These are phyloP conservation scores for Cylindroiulus punctatus DNA, from an alignment of 2,888 invertebrate genomes.

Conservation along the genomic window DNA sequence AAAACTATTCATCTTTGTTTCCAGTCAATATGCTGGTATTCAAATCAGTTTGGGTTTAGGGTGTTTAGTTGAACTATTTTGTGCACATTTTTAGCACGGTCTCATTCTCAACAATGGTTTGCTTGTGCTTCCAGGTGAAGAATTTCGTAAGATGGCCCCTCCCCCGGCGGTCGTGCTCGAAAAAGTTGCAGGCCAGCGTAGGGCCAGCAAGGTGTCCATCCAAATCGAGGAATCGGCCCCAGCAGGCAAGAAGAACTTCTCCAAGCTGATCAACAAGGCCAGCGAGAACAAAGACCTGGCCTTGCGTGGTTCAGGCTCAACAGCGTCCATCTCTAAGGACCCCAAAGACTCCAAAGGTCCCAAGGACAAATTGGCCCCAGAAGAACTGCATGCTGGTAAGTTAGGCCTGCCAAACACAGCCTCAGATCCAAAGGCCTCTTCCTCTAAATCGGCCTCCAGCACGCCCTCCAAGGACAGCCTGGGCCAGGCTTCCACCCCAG, in stretches of 20 bases:
- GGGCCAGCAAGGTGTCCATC: background rate
- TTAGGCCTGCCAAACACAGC: background rate
- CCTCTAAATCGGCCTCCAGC: background rate
- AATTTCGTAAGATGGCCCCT: conserved; percentile 51
- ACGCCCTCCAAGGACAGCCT: background rate
- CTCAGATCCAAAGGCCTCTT: background rate
- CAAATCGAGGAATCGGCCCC: conserved; percentile 33
- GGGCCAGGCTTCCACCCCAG: background rate
- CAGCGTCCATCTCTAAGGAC: background rate
- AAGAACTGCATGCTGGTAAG: background rate
- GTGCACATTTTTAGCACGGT: too few species aligned
- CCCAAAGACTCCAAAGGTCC: background rate
- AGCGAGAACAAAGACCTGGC: conserved; percentile 52
- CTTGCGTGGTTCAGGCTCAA: background rate
- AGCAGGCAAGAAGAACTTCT: conserved; percentile 53
- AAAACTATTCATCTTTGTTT: too few species aligned
- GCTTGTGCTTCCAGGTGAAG: background rate
- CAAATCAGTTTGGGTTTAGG: too few species aligned
- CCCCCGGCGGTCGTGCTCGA: background rate
- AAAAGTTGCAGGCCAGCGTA: background rate
- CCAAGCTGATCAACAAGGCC: conserved; percentile 47
- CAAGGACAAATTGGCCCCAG: background rate
- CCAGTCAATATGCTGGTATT: too few species aligned
- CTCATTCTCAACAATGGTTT: background rate
- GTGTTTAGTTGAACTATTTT: too few species aligned